These are phyloP conservation scores for Orius insidiosus DNA, from an alignment of 1,140 invertebrate genomes.

Conservation along the genomic window DNA sequence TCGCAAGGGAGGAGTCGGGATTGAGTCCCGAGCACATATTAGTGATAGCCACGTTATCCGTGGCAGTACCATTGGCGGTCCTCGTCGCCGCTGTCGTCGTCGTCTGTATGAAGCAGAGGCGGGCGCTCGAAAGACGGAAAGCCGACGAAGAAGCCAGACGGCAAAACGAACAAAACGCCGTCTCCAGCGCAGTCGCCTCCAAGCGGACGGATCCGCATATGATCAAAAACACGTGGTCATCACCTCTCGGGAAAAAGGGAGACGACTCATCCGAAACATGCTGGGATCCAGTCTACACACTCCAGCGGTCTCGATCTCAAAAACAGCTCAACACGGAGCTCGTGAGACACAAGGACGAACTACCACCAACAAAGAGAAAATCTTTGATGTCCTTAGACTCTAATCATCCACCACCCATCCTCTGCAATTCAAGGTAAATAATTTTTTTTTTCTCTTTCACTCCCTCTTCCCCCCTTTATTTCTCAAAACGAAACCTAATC, in stretches of 20 bases:
- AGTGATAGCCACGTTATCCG: slow-evolving; percentile 63
- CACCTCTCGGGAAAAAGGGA: slow-evolving; percentile 25
- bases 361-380: slow-evolving; percentile 26
- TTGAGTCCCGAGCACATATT: slow-evolving; percentile 59
- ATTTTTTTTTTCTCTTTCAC: too few relatives aligned
- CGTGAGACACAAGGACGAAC: slow-evolving; percentile 31
- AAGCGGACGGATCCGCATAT: slow-evolving; percentile 41
- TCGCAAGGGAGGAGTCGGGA: slow-evolving; percentile 30
- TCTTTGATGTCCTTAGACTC: slow-evolving; percentile 26
- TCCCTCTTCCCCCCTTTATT: not conserved
- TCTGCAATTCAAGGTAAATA: slow-evolving; percentile 19
- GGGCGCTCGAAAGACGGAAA: slow-evolving; percentile 53
- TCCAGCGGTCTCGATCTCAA: slow-evolving; percentile 41
- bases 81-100: slow-evolving; percentile 56
- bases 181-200: slow-evolving; percentile 37
- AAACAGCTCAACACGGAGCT: slow-evolving; percentile 60
- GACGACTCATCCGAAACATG: slow-evolving; percentile 32
- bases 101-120: slow-evolving; percentile 57
- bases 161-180: slow-evolving; percentile 79
- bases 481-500: not conserved
- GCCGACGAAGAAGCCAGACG: slow-evolving; percentile 73
- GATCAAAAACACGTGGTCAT: slow-evolving; percentile 64
- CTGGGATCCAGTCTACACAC: slow-evolving; percentile 28
- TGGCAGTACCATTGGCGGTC: slow-evolving; percentile 56
- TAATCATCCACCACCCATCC: slow-evolving; percentile 12